Base-by-base conservation (phyloP, 2,113 vertebrate genomes). In the Varanus salvator region DNA sequence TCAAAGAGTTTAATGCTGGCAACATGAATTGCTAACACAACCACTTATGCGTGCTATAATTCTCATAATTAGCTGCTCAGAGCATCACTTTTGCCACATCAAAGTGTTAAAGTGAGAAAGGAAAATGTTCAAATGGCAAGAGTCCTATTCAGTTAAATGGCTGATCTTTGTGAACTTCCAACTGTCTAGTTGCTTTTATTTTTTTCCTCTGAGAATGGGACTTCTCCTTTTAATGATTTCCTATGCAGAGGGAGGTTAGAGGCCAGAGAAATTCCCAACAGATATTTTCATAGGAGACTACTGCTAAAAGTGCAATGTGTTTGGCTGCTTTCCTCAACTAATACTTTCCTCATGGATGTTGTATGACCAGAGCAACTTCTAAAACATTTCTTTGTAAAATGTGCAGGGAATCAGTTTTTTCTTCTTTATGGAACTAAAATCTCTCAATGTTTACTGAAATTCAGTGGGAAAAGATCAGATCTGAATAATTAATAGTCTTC, bases 151-250 rank as follows among this genome's bases (percentile, higher is more conserved):
- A 90, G 64, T 82, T 90, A 85, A 89, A 89, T 19, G 11, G 74
- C 60, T 91, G 54, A 7, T 66, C 5, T 92, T 38, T 19, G 17
- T 57, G 9, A 85, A 80, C 17, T 3, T 27, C 5, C 71, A 2
- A 66, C 17, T 50, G 29, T 83, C 29, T 69, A 89, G 78, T 19
- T 44, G 23, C 60, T 91, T 84, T 78, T 92, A 85, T 78, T 91
- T 89, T 44, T 29, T 27, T 90, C 23, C 44, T 84, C 87, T 81
- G 44, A 72, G 86, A 94, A 89, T 0, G 4, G 90, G 2, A 3
- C 3, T 92, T 92, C 48, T 91, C 23, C 52, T 93, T 84, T 72
- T 60, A 87, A 81, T 86, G 9, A 12, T 87, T 54, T 72, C 78
- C 69, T 85, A 50, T 9, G 64, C 4, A 84, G 50, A 88, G 44